phyloP scores from a whole-genome alignment of 2,888 invertebrate genomes.

The Cephus sareptanus region DNA sequence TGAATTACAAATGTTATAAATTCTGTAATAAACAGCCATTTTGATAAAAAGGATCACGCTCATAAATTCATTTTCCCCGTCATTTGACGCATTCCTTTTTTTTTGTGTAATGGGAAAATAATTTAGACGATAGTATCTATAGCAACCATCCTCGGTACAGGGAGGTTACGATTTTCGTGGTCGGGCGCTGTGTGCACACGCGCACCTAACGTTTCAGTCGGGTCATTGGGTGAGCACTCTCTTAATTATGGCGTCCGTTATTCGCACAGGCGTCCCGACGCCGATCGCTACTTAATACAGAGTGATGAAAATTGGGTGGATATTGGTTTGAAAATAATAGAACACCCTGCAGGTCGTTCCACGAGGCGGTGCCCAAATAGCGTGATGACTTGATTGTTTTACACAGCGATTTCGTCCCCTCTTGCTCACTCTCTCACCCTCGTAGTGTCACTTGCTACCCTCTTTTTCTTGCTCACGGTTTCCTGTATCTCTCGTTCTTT shows the following conservation, averaged over 20 bases:
- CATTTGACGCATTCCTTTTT: constrained; percentile 7
- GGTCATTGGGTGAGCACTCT: too few species aligned
- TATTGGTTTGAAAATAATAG: constrained; percentile 28
- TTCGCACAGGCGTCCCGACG: too few species aligned
- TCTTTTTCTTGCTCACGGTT: neutral
- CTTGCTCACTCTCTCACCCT: constrained; percentile 17
- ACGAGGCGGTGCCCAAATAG: constrained; percentile 36
- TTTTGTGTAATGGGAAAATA: neutral
- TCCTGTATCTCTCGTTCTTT: constrained; percentile 17
- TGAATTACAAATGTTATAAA: constrained; percentile 33
- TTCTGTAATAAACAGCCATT: constrained; percentile 28
- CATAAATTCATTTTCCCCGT: constrained; percentile 27
- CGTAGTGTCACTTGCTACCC: constrained; percentile 7
- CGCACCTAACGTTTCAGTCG: too few species aligned
- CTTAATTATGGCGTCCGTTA: too few species aligned
- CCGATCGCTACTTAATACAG: too few species aligned
- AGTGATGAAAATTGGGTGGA: neutral
- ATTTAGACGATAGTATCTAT: neutral
- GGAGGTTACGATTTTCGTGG: neutral
- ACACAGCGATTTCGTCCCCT: constrained; percentile 38
- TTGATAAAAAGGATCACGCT: constrained; percentile 19
- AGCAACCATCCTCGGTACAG: neutral
- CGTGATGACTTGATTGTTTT: constrained; percentile 53
- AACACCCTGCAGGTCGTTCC: constrained; percentile 25
- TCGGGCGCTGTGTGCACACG: too few species aligned